phyloP scores from a whole-genome alignment of 1,140 invertebrate genomes.

The Calycopis cecrops region DNA sequence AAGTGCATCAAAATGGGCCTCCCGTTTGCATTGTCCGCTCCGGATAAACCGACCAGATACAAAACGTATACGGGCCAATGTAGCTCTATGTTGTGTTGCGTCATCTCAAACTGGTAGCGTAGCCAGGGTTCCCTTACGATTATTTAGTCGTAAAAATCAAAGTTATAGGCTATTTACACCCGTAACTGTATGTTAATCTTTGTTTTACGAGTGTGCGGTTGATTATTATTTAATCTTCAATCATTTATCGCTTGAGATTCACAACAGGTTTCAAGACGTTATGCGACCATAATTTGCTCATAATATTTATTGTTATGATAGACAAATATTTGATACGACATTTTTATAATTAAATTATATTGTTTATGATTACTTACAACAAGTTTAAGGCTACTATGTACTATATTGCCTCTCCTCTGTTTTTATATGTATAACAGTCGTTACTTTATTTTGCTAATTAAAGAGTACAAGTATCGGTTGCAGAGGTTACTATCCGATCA shows the following conservation, averaged over 20 bases:
- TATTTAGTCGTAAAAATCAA: slow-evolving; percentile 75
- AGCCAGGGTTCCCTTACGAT: slow-evolving; percentile 69
- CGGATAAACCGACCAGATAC: slow-evolving; percentile 50
- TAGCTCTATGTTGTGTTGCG: slow-evolving; percentile 17
- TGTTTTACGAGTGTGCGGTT: slow-evolving; percentile 68
- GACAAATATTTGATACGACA: background rate
- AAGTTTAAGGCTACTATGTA: background rate
- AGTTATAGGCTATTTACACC: slow-evolving; percentile 73
- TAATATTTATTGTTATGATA: background rate
- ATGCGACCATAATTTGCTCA: background rate
- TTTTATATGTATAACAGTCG: no score
- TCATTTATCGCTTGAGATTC: slow-evolving; percentile 58
- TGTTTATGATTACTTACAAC: background rate
- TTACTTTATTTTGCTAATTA: no score
- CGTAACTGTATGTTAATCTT: slow-evolving; percentile 73
- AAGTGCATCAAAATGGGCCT: slow-evolving; percentile 68
- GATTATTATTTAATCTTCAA: slow-evolving; percentile 71
- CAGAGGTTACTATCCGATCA: no score
- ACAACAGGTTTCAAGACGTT: slow-evolving; percentile 31
- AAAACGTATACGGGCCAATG: slow-evolving; percentile 20
- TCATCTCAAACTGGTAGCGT: slow-evolving; percentile 41
- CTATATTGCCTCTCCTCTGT: no score
- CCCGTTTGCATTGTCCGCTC: slow-evolving; percentile 64
- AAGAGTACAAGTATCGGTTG: no score
- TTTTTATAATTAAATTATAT: background rate